Evolutionary conservation across 2,888 invertebrate species (phyloP).

Genomic region (Drosophila melanocephala): DNA sequence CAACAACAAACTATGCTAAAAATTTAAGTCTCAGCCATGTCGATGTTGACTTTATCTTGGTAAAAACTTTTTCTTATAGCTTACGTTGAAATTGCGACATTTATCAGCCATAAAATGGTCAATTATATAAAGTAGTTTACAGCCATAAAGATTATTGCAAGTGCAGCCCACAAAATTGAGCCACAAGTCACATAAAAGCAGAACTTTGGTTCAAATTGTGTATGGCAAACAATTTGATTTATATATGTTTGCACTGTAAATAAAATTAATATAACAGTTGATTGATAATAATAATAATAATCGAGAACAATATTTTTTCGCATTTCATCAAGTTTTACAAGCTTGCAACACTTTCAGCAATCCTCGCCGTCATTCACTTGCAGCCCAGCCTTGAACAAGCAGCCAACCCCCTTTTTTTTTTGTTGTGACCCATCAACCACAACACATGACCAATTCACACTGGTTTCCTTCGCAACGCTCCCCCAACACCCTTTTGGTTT

Average conservation of each 20-base stretch:
- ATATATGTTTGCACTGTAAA: background rate
- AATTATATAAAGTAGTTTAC: conserved; percentile 20
- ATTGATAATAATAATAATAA: background rate
- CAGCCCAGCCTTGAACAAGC: background rate
- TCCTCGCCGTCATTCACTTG: background rate
- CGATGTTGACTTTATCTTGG: conserved; percentile 24
- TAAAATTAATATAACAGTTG: background rate
- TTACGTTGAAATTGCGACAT: conserved; percentile 10
- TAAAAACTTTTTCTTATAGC: conserved; percentile 20
- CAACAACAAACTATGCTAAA: conserved; percentile 13
- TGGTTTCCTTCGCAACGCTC: conserved; percentile 3
- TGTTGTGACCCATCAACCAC: conserved; percentile 23
- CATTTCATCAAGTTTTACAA: conserved; percentile 15
- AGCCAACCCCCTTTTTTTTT: background rate
- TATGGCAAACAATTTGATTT: background rate
- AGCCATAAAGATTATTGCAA: background rate
- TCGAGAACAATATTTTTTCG: background rate
- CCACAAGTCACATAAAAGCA: background rate
- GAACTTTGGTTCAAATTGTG: background rate
- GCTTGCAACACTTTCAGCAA: background rate
- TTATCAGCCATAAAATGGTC: conserved; percentile 27
- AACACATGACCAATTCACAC: conserved; percentile 53
- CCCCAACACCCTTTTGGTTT: background rate
- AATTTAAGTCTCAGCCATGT: conserved; percentile 20
- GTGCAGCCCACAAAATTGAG: background rate